A percentile compares a stretch with the other conserved stretches of the same genome.
Conservation (phyloP, 2,113 vertebrate genomes). For the Microtus pennsylvanicus region DNA sequence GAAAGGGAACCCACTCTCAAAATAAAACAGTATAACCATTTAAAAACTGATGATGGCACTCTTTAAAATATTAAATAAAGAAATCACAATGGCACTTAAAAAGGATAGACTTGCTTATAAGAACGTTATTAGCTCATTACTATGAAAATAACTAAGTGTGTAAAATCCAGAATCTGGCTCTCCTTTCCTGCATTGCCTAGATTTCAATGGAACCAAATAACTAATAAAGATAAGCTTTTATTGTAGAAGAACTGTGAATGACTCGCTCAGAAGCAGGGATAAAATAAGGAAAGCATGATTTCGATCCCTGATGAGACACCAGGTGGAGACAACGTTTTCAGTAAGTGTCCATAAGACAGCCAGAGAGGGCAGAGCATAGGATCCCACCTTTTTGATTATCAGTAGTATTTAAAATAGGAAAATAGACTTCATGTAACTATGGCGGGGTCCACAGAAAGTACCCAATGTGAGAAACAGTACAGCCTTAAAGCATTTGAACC, state of each 20-base stretch:
- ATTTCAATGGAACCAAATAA: not conserved
- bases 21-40: not conserved
- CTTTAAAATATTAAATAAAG: not conserved
- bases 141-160: not conserved
- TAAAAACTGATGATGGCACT: not conserved
- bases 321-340: not conserved
- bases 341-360: not conserved
- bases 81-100: conserved; percentile 1
- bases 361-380: fast-evolving
- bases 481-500: not conserved
- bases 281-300: not conserved
- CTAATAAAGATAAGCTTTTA: not conserved
- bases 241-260: not conserved
- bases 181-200: not conserved
- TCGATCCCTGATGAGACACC: not conserved
- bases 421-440: not conserved
- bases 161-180: not conserved
- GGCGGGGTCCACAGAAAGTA: not conserved
- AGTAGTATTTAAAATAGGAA: not conserved
- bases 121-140: not conserved
- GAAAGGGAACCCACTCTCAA: not conserved
- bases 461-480: not conserved
- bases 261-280: not conserved
- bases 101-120: not conserved
- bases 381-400: too few species aligned